These are phyloP conservation scores for Cheilosia grossa DNA, from an alignment of 2,888 invertebrate genomes.

Conservation along the genomic window DNA sequence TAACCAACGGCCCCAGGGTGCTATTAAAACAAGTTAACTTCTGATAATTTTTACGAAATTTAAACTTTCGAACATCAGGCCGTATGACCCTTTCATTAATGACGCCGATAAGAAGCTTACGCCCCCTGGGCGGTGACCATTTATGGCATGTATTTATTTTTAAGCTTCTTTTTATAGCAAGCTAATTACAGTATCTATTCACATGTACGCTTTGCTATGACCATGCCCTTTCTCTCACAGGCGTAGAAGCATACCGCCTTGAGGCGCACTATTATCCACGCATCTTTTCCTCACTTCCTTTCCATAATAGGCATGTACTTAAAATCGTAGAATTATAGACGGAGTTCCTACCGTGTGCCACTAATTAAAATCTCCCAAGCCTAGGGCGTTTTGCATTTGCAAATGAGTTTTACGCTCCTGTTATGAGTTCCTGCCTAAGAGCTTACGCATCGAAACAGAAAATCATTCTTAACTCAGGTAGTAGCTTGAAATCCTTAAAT, in stretches of 20 bases:
- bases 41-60: too few species aligned
- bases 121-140: too few species aligned
- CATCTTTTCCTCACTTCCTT: background rate
- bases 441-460: background rate
- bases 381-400: background rate
- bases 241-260: background rate
- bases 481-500: constrained; percentile 34
- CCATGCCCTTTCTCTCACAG: background rate
- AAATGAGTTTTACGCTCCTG: constrained; percentile 5
- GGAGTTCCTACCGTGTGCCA: background rate
- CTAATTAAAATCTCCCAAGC: background rate
- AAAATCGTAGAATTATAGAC: background rate
- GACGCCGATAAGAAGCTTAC: too few species aligned
- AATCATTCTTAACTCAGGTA: constrained; percentile 13
- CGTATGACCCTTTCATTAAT: too few species aligned
- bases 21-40: too few species aligned
- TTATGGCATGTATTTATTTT: too few species aligned
- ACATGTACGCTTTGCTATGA: background rate
- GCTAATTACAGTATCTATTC: too few species aligned
- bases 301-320: background rate
- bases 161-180: too few species aligned
- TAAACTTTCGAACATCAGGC: too few species aligned
- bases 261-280: background rate
- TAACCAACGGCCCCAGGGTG: too few species aligned
- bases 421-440: background rate